A percentile compares a stretch with the other conserved stretches of the same genome.
Conservation (phyloP, 2,888 invertebrate genomes). For the Epinotia brunnichana region DNA sequence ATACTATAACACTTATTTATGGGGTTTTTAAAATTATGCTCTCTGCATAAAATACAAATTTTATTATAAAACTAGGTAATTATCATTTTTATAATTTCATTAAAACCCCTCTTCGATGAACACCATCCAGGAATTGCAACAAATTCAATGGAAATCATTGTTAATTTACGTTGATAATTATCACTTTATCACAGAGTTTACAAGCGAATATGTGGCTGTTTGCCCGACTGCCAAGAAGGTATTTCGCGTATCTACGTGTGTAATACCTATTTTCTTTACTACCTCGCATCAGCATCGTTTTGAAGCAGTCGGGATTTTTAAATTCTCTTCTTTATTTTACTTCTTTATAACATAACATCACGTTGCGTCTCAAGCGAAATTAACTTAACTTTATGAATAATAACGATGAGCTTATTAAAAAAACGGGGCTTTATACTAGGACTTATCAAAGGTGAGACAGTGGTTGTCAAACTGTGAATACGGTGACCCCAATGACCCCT, state of each 20-base stretch:
- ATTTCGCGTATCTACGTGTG: too few species aligned
- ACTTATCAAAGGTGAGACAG: background rate
- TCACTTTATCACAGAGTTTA: background rate
- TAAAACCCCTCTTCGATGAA: constrained; percentile 34
- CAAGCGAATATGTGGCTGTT: background rate
- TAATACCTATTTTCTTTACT: too few species aligned
- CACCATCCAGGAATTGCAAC: constrained; percentile 18
- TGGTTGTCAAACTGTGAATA: constrained; percentile 5
- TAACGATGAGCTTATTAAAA: background rate
- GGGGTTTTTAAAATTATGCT: constrained; percentile 64
- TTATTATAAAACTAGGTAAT: constrained; percentile 38
- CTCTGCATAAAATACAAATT: constrained; percentile 53
- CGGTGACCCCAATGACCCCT: constrained; percentile 3
- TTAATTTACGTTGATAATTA: background rate
- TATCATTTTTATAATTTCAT: constrained; percentile 21
- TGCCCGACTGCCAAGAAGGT: too few species aligned
- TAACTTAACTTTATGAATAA: background rate
- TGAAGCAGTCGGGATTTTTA: too few species aligned
- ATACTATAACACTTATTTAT: constrained; percentile 50
- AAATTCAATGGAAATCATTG: constrained; percentile 9
- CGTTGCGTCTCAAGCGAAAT: background rate
- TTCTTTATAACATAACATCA: constrained; percentile 2
- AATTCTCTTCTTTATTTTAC: too few species aligned
- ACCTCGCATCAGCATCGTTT: background rate
- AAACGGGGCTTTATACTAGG: background rate